A percentile compares a stretch with the other conserved stretches of the same genome.
Evolutionary conservation across 2,113 vertebrate genomes (phyloP).

Genomic region (Pterocles orientalis): DNA sequence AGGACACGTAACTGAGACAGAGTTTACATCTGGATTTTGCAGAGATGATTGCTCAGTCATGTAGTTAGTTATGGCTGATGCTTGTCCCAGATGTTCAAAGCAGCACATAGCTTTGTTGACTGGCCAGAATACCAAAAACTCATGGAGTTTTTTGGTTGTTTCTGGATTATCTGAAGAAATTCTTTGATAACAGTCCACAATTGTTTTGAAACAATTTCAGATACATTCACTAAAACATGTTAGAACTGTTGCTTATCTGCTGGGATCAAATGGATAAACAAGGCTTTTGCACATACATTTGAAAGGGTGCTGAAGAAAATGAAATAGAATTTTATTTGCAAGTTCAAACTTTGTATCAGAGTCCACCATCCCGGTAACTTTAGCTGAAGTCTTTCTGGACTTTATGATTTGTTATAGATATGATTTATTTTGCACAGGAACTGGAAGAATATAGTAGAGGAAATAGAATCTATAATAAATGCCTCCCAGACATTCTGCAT

Average conservation of each 20-base stretch:
- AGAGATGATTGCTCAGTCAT: background rate
- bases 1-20: background rate
- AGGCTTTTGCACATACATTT: background rate
- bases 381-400: background rate
- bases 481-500: background rate
- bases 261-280: background rate
- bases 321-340: slow-evolving; percentile 1
- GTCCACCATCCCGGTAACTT: background rate
- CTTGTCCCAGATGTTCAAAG: background rate
- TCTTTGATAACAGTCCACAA: background rate
- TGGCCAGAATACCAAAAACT: background rate
- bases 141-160: background rate
- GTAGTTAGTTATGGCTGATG: background rate
- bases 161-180: slow-evolving; percentile 17
- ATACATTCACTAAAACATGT: background rate
- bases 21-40: background rate
- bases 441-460: background rate
- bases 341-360: background rate
- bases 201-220: slow-evolving; percentile 29
- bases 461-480: background rate
- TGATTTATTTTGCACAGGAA: slow-evolving; percentile 3
- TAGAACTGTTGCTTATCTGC: background rate
- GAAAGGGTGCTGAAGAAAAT: background rate
- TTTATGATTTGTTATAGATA: background rate
- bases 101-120: background rate